A percentile compares a stretch with the other conserved stretches of the same genome.
Conservation (phyloP, 2,888 invertebrate species). For the Cephus sareptanus region DNA sequence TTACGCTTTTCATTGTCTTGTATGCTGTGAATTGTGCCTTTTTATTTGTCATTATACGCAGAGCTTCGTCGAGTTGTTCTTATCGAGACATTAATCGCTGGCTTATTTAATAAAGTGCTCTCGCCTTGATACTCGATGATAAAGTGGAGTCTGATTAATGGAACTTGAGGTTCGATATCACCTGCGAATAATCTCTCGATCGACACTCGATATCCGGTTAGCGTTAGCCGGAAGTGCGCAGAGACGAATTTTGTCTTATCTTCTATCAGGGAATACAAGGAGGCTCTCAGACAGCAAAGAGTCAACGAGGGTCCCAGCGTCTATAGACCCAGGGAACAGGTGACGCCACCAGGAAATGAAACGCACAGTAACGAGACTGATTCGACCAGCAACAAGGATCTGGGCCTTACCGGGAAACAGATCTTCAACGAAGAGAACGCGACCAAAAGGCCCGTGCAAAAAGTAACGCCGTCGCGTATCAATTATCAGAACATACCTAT, state of each 20-base stretch:
- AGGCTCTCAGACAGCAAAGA: constrained; percentile 87
- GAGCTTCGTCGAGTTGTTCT: background rate
- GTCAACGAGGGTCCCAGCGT: constrained; percentile 79
- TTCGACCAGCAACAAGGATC: constrained; percentile 15
- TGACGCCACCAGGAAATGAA: constrained; percentile 67
- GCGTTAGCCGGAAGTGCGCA: background rate
- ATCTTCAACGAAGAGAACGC: constrained; percentile 64
- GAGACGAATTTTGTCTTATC: background rate
- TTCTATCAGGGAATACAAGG: constrained; percentile 84
- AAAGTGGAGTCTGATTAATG: background rate
- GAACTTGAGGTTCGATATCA: background rate
- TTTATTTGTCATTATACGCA: background rate
- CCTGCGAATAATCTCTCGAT: constrained; percentile 17
- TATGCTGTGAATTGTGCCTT: background rate
- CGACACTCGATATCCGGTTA: background rate
- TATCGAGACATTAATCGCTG: background rate
- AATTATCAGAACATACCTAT: constrained; percentile 58
- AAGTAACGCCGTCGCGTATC: constrained; percentile 83
- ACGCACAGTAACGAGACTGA: constrained; percentile 50
- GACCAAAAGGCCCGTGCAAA: constrained; percentile 79
- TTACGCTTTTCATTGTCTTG: constrained; percentile 6
- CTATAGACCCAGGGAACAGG: constrained; percentile 76
- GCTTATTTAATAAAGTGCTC: background rate
- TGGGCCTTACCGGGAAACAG: constrained; percentile 44
- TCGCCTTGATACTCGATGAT: background rate